These are phyloP conservation scores for Stomatorhinus walkeri DNA, from an alignment of 2,797 vertebrate genomes.

Conservation along the genomic window DNA sequence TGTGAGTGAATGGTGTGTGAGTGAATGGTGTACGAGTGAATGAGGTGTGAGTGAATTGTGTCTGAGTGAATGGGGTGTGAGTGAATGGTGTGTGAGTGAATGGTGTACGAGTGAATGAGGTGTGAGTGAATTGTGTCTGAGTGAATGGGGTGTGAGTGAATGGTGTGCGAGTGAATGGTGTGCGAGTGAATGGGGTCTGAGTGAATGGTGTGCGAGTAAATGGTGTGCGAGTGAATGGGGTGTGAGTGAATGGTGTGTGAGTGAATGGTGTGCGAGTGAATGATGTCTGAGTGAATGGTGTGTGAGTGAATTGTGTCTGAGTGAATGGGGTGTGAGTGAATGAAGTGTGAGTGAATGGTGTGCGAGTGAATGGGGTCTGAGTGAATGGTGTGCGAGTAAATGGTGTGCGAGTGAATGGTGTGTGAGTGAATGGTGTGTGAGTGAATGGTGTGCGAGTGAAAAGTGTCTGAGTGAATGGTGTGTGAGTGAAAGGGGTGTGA, in stretches of 20 bases:
- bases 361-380: not conserved
- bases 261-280: too few relatives aligned
- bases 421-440: too few relatives aligned
- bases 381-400: not conserved
- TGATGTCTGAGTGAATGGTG: too few relatives aligned
- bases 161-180: too few relatives aligned
- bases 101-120: not conserved
- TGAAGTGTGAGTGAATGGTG: not conserved
- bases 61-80: too few relatives aligned
- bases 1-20: too few relatives aligned
- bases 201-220: not conserved
- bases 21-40: not conserved
- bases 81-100: not conserved
- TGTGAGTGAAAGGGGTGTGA: too few relatives aligned
- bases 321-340: not conserved
- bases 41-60: not conserved
- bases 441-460: not conserved
- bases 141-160: too few relatives aligned
- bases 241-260: not conserved
- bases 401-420: too few relatives aligned
- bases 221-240: not conserved
- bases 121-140: too few relatives aligned
- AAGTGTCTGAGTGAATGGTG: accelerated
- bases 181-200: too few relatives aligned
- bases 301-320: too few relatives aligned